Evolutionary conservation across 2,113 vertebrate species (phyloP), one percentile per base, ranked within the genome.

Genomic region (Xiphias gladius): DNA sequence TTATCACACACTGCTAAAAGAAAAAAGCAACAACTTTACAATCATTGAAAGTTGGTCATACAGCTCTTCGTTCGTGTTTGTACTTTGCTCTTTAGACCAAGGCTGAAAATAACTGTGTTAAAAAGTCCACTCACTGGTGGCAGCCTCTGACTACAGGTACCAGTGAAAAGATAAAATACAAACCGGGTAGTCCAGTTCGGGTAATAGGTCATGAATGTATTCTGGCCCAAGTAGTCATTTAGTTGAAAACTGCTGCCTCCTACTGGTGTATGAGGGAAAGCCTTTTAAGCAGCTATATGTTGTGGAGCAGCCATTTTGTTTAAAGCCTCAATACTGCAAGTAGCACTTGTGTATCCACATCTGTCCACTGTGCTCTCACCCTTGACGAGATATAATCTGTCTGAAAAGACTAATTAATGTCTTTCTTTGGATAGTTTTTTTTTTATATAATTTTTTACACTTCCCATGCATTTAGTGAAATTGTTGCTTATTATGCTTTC

Each of bases 1-100:
- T 95, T 94, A 48, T 93, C 52, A 39, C 63, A 26, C 22, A 16
- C 89, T 79, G 58, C 46, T 73, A 1, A 30, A 52, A 64, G 39
- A 77, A 63, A 78, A 16, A 58, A 5, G 14, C 1, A 62, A 59
- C 30, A 12, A 28, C 1, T 24, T 50, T 9, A 24, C 24, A 20
- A 17, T 83, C 16, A 63, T 0, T 24, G 12, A 19, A 2, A 28
- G 28, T 20, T 22, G 24, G 4, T n/a, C 41, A 9, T 13, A 50
- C 7, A 17, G 46, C 50, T 46, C 13, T 46, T 46, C 14, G 17
- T 52, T 35, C 6, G 6, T 35, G 32, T 3, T 35, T 35, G 32
- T 35, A 35, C 14, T 55, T 17, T 11, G n/a, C 46, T 52, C 9
- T n/a, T 16, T 30, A 5, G 37, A 9, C 2, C 37, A 39, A 39